Conservation (phyloP, 2,888 invertebrate genomes). For the Tetanocera ferruginea region DNA sequence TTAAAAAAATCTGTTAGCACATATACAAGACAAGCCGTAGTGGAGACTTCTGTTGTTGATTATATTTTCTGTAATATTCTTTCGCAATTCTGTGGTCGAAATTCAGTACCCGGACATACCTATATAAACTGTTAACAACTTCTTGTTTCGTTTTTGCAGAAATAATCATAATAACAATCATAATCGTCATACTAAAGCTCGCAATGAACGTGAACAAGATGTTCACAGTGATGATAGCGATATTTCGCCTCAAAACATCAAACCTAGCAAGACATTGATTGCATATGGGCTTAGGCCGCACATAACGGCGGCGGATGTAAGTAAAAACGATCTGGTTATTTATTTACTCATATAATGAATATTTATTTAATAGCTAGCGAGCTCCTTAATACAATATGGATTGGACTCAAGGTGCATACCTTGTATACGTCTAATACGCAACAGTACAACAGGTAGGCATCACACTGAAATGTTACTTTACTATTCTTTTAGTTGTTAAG, state of each 20-base stretch:
- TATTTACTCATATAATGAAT: neutral
- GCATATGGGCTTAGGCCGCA: conserved; percentile 81
- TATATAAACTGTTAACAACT: too few relatives aligned
- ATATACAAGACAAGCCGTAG: too few relatives aligned
- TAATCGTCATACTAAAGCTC: conserved; percentile 49
- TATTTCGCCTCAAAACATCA: conserved; percentile 66
- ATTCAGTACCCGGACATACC: too few relatives aligned
- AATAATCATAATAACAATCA: conserved; percentile 53
- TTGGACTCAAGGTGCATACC: conserved; percentile 83
- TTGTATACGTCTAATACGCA: conserved; percentile 86
- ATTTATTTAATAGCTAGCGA: conserved; percentile 76
- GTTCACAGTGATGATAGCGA: conserved; percentile 61
- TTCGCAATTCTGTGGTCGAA: too few relatives aligned
- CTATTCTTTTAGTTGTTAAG: conserved; percentile 1
- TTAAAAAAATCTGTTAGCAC: too few relatives aligned
- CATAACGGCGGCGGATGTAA: conserved; percentile 83
- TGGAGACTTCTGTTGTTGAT: too few relatives aligned
- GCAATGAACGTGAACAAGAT: conserved; percentile 59
- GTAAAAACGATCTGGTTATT: conserved; percentile 56
- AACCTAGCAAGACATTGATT: conserved; percentile 81
- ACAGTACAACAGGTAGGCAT: conserved; percentile 84
- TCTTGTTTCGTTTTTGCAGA: conserved; percentile 33
- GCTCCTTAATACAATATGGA: conserved; percentile 81
- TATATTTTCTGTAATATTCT: too few relatives aligned
- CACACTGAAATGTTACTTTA: neutral